Percentiles rank a stretch among this genome's conserved stretches.
These are phyloP conservation scores for Deroplatys truncata DNA, from an alignment of 2,888 invertebrate genomes.

Conservation along the genomic window DNA sequence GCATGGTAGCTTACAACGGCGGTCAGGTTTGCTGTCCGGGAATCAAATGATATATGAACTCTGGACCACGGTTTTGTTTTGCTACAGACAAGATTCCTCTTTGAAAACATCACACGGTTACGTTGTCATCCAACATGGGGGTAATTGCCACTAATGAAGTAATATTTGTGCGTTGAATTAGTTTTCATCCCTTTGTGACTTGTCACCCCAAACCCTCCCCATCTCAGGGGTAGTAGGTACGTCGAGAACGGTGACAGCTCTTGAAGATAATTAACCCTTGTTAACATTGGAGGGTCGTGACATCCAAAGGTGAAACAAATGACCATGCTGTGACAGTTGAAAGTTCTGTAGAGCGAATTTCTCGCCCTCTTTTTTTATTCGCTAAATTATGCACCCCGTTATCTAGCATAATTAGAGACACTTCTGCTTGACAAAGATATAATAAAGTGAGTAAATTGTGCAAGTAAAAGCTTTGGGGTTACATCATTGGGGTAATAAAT, in stretches of 20 bases:
- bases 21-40: background rate
- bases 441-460: no score
- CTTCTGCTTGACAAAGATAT: no score
- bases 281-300: background rate
- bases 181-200: background rate
- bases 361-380: no score
- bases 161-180: background rate
- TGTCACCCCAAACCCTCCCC: background rate
- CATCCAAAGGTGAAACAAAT: no score
- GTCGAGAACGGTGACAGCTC: background rate
- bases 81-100: background rate
- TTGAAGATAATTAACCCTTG: background rate
- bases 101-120: background rate
- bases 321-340: no score
- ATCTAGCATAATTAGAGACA: no score
- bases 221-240: background rate
- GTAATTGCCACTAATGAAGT: background rate
- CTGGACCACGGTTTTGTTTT: background rate
- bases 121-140: background rate
- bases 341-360: no score
- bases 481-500: no score
- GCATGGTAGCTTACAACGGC: background rate
- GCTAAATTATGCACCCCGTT: no score
- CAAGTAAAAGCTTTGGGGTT: no score
- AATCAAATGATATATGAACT: background rate